Evolutionary conservation across 1,140 invertebrate genomes (phyloP).

Genomic region (Drosophila paulistorum): DNA sequence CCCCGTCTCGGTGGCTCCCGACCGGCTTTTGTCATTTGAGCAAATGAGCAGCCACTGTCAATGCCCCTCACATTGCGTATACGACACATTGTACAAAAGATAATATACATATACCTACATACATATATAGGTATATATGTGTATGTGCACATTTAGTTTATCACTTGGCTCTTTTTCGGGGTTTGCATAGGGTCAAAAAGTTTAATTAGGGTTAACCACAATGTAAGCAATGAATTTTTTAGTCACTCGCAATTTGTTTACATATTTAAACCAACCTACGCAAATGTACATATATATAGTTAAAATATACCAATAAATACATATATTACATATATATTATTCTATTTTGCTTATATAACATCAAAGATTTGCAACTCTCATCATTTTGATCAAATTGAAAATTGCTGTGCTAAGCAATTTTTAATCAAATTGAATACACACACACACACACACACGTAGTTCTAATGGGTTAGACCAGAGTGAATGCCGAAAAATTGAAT

Average conservation of each 20-base stretch:
- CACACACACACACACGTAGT: too few relatives aligned
- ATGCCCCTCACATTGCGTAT: slow-evolving; percentile 24
- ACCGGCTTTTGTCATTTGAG: not conserved
- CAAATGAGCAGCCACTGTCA: not conserved
- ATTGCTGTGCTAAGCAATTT: too few relatives aligned
- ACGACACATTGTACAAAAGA: slow-evolving; percentile 28
- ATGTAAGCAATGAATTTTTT: slow-evolving; percentile 6
- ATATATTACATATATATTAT: not conserved
- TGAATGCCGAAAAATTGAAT: too few relatives aligned
- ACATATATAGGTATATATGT: not conserved
- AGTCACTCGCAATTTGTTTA: not conserved
- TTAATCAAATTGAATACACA: too few relatives aligned
- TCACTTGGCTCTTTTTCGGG: not conserved
- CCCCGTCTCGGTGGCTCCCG: slow-evolving; percentile 13
- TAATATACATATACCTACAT: not conserved
- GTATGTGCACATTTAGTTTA: not conserved
- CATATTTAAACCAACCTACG: not conserved
- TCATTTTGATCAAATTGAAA: too few relatives aligned
- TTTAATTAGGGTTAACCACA: slow-evolving; percentile 9
- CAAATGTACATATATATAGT: not conserved
- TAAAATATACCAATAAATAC: not conserved
- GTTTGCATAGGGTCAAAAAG: not conserved
- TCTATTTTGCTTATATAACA: too few relatives aligned
- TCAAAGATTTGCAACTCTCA: too few relatives aligned
- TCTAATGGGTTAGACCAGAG: too few relatives aligned